A percentile compares a stretch with the other conserved stretches of the same genome.
Conservation (phyloP, 2,888 invertebrate species). For the Ptychoptera albimana region DNA sequence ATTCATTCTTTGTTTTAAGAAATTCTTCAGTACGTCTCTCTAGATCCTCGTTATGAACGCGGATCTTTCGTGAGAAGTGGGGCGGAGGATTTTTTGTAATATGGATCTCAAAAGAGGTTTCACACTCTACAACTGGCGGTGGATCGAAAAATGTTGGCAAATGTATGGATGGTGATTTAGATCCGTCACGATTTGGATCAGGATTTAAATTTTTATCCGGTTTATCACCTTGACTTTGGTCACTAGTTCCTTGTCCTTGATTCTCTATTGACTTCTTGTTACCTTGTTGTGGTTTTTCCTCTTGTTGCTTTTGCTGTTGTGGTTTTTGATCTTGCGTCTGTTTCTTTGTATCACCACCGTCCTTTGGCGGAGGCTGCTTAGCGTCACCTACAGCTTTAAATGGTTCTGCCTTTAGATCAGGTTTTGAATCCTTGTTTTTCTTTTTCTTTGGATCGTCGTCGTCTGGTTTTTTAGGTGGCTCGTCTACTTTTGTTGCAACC, state of each 20-base stretch:
- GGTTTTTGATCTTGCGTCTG: not conserved
- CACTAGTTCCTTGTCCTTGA: no score
- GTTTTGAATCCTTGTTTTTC: not conserved
- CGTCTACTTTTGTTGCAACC: slow-evolving; percentile 11
- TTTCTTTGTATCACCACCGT: slow-evolving; percentile 4
- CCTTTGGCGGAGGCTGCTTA: slow-evolving; percentile 8
- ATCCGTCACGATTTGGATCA: no score
- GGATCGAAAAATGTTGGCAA: slow-evolving; percentile 28
- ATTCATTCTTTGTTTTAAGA: slow-evolving; percentile 25
- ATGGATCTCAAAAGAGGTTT: slow-evolving; percentile 29
- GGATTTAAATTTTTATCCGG: not conserved
- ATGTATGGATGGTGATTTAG: slow-evolving; percentile 15
- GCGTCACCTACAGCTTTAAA: slow-evolving; percentile 4
- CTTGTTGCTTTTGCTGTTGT: not conserved
- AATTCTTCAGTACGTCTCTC: slow-evolving; percentile 29
- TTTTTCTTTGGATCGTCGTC: slow-evolving; percentile 7
- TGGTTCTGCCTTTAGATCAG: slow-evolving; percentile 5
- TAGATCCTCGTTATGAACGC: slow-evolving; percentile 27
- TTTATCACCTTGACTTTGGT: slow-evolving; percentile 9
- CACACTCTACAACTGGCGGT: slow-evolving; percentile 25
- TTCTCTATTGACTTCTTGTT: no score
- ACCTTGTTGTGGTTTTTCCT: not conserved
- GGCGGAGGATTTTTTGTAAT: slow-evolving; percentile 25
- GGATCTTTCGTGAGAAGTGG: slow-evolving; percentile 22
- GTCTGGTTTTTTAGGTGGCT: slow-evolving; percentile 6